A percentile compares a stretch with the other conserved stretches of the same genome.
These are phyloP conservation scores for Neuroterus valhalla DNA, from an alignment of 1,140 invertebrate species.

Conservation along the genomic window DNA sequence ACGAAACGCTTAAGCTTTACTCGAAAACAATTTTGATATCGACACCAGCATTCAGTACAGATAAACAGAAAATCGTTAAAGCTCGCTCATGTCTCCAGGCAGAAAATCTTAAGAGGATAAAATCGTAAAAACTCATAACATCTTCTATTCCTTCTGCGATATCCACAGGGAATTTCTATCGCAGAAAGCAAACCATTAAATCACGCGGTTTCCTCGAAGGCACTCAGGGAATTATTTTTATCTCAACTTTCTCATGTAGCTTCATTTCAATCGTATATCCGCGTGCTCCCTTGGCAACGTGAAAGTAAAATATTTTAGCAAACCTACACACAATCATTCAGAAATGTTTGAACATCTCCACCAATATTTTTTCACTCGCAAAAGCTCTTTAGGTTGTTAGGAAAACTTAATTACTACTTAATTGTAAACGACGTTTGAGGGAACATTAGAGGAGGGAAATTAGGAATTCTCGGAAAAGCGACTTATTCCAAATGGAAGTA, in stretches of 20 bases:
- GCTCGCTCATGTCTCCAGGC: not conserved
- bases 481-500: too few relatives aligned
- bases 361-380: too few relatives aligned
- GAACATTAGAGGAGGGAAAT: too few relatives aligned
- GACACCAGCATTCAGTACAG: not conserved
- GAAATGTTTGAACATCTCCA: too few relatives aligned
- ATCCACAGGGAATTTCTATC: constrained; percentile 13
- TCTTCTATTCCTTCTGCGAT: constrained; percentile 9
- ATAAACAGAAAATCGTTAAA: not conserved
- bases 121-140: constrained; percentile 21
- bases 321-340: too few relatives aligned
- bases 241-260: constrained; percentile 20
- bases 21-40: too few relatives aligned
- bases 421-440: too few relatives aligned
- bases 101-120: constrained; percentile 21
- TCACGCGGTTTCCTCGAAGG: constrained; percentile 7
- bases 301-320: not conserved
- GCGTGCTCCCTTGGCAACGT: not conserved
- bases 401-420: too few relatives aligned
- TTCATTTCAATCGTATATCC: constrained; percentile 12
- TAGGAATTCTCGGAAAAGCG: too few relatives aligned
- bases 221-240: constrained; percentile 16
- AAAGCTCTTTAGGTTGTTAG: too few relatives aligned
- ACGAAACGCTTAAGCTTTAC: too few relatives aligned
- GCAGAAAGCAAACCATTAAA: constrained; percentile 26